phyloP scores from a whole-genome alignment of 2,888 invertebrate species.

The Gibbula magus region DNA sequence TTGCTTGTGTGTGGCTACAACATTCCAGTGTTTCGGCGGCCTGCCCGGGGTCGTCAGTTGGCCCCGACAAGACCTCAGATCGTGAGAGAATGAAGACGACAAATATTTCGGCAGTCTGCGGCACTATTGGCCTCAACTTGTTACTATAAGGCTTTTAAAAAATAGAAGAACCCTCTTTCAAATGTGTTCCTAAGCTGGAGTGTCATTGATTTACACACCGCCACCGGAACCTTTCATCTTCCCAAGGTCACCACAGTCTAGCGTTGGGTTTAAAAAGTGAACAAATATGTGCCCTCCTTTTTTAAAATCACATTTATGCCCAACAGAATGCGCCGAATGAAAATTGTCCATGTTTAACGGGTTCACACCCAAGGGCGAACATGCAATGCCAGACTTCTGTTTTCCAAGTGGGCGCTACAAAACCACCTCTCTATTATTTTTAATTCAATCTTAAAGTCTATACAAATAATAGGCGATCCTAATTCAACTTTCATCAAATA shows the following conservation, averaged over 20 bases:
- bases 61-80: not conserved
- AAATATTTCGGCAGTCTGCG: conserved; percentile 1
- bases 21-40: not conserved
- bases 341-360: conserved; percentile 1
- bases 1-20: not conserved
- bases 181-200: not conserved
- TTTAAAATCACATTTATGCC: conserved; percentile 1
- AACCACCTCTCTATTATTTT: not conserved
- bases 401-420: not conserved
- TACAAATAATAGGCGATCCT: not conserved
- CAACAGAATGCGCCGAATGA: not conserved
- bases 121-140: conserved; percentile 6
- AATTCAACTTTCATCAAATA: no score
- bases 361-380: not conserved
- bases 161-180: conserved; percentile 1
- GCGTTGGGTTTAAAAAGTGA: not conserved
- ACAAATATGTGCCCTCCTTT: not conserved
- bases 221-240: not conserved
- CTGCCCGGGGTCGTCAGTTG: not conserved
- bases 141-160: conserved; percentile 6
- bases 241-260: not conserved
- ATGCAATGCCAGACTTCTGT: not conserved
- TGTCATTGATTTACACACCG: not conserved
- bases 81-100: conserved; percentile 15
- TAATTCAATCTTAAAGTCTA: not conserved